Percentiles rank a stretch among this genome's conserved stretches.
Conservation (phyloP, 92 coral and sea anemone species). For the Epizoanthus rinbou region DNA sequence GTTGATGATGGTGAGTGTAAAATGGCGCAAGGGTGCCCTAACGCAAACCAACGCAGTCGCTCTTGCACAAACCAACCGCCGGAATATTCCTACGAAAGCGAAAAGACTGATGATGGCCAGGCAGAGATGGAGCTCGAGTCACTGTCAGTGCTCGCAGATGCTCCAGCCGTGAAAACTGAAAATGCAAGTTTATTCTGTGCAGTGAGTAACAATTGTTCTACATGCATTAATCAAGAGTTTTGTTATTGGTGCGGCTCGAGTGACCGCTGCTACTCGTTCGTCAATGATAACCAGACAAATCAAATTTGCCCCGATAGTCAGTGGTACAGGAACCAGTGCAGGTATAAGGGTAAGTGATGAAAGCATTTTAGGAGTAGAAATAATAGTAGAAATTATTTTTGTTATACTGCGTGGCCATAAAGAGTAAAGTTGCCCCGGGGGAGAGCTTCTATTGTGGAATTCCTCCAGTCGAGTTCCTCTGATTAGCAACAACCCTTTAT, state of each 20-base stretch:
- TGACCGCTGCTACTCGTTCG: slow-evolving; percentile 12
- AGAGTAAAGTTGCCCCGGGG: not conserved
- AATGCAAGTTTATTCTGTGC: slow-evolving; percentile 28
- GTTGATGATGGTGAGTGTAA: not conserved
- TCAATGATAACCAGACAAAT: not conserved
- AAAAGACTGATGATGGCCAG: not conserved
- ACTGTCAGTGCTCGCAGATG: not conserved
- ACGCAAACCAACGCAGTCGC: not conserved
- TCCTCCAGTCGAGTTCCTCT: not conserved
- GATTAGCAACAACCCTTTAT: not conserved
- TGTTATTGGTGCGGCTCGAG: slow-evolving; percentile 25
- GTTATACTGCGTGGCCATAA: too few relatives aligned
- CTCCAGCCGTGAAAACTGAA: slow-evolving; percentile 10
- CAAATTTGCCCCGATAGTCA: not conserved
- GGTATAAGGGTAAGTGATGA: slow-evolving; percentile 20
- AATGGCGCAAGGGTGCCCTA: not conserved
- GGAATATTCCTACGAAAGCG: not conserved
- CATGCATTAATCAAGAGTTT: slow-evolving; percentile 11
- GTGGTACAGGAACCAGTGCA: slow-evolving; percentile 34
- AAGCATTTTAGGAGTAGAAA: not conserved
- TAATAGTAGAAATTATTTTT: too few relatives aligned
- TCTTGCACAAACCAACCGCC: slow-evolving; percentile 19
- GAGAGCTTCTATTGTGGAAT: not conserved
- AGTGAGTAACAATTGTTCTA: slow-evolving; percentile 31
- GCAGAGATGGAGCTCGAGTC: slow-evolving; percentile 7